Conservation (phyloP, 2,888 invertebrate genomes). For the Ferdinandea cuprea region DNA sequence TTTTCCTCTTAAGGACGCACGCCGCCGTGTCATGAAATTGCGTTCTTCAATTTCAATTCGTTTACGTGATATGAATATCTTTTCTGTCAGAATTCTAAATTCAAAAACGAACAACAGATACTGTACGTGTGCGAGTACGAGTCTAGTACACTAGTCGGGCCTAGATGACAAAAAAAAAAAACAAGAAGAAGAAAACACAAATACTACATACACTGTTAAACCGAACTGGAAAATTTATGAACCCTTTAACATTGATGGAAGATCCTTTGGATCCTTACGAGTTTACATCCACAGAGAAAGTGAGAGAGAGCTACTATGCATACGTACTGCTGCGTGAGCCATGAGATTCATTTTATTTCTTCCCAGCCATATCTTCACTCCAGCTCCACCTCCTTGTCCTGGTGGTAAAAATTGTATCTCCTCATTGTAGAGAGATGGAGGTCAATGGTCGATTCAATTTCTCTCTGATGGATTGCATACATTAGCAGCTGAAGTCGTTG, state of each 20-base stretch:
- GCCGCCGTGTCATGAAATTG: conserved; percentile 72
- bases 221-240: conserved; percentile 72
- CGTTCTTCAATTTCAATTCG: conserved; percentile 74
- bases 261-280: conserved; percentile 69
- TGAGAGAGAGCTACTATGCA: too few species aligned
- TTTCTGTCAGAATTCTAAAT: conserved; percentile 66
- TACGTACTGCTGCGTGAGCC: conserved; percentile 55
- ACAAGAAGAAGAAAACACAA: background rate
- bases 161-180: conserved; percentile 6
- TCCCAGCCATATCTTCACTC: too few species aligned
- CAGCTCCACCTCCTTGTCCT: background rate
- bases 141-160: conserved; percentile 14
- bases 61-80: conserved; percentile 73
- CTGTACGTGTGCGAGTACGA: conserved; percentile 16
- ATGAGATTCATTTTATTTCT: conserved; percentile 64
- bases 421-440: conserved; percentile 49
- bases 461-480: conserved; percentile 71
- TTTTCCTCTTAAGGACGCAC: conserved; percentile 63
- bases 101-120: conserved; percentile 59
- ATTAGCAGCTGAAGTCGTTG: conserved; percentile 63
- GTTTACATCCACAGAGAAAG: conserved; percentile 48
- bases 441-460: conserved; percentile 73
- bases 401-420: conserved; percentile 26
- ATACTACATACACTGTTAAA: conserved; percentile 18
- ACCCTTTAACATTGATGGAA: conserved; percentile 73